phyloP scores from a whole-genome alignment of 2,797 vertebrate species.

The Podarcis siculus region DNA sequence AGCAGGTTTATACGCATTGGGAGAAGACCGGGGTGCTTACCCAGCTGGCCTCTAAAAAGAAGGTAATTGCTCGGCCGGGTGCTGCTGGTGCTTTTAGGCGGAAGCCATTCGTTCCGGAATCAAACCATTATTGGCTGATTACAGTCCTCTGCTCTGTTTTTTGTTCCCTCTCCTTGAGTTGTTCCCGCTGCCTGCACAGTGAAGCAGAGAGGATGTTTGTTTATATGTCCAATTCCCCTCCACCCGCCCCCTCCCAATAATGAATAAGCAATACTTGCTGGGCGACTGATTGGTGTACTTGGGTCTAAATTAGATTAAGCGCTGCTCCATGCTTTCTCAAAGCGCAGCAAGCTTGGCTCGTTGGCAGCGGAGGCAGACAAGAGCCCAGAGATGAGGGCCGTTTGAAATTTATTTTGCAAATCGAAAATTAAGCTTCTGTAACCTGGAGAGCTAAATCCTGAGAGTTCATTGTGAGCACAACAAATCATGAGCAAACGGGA shows the following conservation, averaged over 20 bases:
- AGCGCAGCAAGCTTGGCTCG: neutral
- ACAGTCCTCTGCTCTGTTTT: neutral
- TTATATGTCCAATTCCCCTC: constrained; percentile 20
- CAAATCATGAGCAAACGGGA: neutral
- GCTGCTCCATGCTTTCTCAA: constrained; percentile 28
- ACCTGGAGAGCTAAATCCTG: neutral
- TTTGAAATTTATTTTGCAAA: neutral
- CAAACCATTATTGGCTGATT: constrained; percentile 12
- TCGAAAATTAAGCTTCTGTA: neutral
- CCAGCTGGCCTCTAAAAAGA: constrained; percentile 87
- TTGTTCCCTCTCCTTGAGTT: neutral
- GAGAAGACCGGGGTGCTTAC: constrained; percentile 83
- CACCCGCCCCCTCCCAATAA: constrained; percentile 26
- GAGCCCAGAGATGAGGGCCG: neutral
- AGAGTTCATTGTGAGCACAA: neutral
- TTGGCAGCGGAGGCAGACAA: neutral
- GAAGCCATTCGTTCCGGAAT: neutral
- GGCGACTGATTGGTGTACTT: constrained; percentile 38
- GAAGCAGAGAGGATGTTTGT: constrained; percentile 46
- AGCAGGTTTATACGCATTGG: constrained; percentile 87
- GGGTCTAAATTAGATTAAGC: constrained; percentile 54
- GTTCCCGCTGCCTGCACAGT: constrained; percentile 35
- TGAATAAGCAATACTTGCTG: constrained; percentile 36
- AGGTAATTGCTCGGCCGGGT: constrained; percentile 77
- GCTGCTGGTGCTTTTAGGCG: constrained; percentile 9